These are phyloP conservation scores for Spodoptera littoralis DNA, from an alignment of 2,888 invertebrate species.

Conservation along the genomic window DNA sequence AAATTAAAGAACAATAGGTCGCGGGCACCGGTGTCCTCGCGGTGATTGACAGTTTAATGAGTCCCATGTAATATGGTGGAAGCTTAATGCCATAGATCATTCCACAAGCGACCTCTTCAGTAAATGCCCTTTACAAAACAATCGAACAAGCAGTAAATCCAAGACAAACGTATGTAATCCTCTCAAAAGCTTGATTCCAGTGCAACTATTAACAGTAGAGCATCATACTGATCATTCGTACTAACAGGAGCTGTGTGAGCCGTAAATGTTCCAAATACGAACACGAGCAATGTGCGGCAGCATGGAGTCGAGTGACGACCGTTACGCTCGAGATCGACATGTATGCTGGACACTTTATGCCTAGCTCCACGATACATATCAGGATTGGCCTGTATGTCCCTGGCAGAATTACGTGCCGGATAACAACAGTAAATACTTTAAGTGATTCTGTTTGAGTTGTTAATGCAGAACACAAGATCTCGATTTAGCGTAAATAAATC, in stretches of 20 bases:
- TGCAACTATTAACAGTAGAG: slow-evolving; percentile 34
- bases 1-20: too few species aligned
- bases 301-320: slow-evolving; percentile 51
- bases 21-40: too few species aligned
- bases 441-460: too few species aligned
- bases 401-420: slow-evolving; percentile 9
- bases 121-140: slow-evolving; percentile 20
- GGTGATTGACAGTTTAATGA: too few species aligned
- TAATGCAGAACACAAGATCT: too few species aligned
- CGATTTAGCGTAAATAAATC: too few species aligned
- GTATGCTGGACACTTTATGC: slow-evolving; percentile 53
- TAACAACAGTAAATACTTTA: neutral
- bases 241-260: slow-evolving; percentile 31
- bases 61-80: too few species aligned
- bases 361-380: slow-evolving; percentile 26
- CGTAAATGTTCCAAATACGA: slow-evolving; percentile 50
- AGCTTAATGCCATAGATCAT: too few species aligned
- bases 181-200: slow-evolving; percentile 22
- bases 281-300: slow-evolving; percentile 24
- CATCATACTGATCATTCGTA: slow-evolving; percentile 40
- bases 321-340: slow-evolving; percentile 49
- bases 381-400: slow-evolving; percentile 26
- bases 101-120: too few species aligned
- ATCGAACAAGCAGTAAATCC: slow-evolving; percentile 29
- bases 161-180: slow-evolving; percentile 32